These are phyloP conservation scores for Epistrophe eligans DNA, from an alignment of 2,888 invertebrate genomes.

Conservation along the genomic window DNA sequence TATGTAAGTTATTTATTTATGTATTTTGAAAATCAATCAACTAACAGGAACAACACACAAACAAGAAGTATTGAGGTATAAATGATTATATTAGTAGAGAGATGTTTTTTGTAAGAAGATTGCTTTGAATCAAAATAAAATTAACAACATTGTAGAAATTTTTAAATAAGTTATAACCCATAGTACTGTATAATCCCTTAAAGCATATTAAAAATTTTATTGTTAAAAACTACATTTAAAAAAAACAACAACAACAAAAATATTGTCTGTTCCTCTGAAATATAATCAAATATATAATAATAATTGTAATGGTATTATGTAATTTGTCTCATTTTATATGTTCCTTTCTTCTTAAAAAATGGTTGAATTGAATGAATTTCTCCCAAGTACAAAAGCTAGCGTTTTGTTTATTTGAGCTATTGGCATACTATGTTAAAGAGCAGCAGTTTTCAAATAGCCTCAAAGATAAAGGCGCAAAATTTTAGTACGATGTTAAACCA, in stretches of 20 bases:
- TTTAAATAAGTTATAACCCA: constrained; percentile 48
- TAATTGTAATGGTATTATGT: constrained; percentile 59
- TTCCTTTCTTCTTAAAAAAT: background rate
- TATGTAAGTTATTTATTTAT: constrained; percentile 75
- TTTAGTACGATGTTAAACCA: no score
- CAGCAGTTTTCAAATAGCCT: no score
- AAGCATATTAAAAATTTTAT: constrained; percentile 59
- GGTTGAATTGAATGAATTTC: no score
- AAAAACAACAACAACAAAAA: constrained; percentile 59
- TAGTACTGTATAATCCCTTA: constrained; percentile 62
- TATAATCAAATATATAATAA: constrained; percentile 69
- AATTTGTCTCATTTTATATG: background rate
- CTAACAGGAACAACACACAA: constrained; percentile 48
- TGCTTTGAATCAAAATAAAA: constrained; percentile 61
- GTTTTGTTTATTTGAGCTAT: no score
- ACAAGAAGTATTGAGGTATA: constrained; percentile 54
- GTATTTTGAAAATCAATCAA: constrained; percentile 48
- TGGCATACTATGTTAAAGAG: no score
- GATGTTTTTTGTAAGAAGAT: constrained; percentile 68
- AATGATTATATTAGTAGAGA: constrained; percentile 36
- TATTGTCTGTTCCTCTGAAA: constrained; percentile 75
- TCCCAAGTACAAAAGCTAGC: no score
- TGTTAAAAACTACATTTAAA: constrained; percentile 63
- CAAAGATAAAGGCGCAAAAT: no score
- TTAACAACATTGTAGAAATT: constrained; percentile 60